A percentile compares a stretch with the other conserved stretches of the same genome.
phyloP scores from a whole-genome alignment of 53 echinoderm and acorn worm genomes.

The Stichopus horrens region DNA sequence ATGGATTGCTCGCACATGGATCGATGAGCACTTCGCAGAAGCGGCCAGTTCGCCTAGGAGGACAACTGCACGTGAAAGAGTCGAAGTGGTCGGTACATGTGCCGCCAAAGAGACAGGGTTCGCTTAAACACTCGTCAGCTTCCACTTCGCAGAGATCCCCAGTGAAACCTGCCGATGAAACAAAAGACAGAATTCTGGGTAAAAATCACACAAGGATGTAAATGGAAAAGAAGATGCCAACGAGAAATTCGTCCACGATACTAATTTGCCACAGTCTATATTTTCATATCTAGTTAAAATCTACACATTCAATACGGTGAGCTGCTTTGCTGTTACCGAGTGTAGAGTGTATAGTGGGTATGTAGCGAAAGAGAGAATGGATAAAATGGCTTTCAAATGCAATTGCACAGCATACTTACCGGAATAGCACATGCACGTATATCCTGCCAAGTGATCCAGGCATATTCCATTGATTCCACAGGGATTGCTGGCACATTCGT shows the following conservation, averaged over 20 bases:
- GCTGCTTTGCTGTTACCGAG: no score
- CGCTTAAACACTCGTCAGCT: conserved; percentile 78
- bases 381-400: no score
- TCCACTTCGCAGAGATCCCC: conserved; percentile 72
- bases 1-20: conserved; percentile 74
- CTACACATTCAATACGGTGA: no score
- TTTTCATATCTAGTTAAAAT: no score
- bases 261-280: no score
- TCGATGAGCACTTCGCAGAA: conserved; percentile 72
- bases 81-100: conserved; percentile 66
- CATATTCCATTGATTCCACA: conserved; percentile 84
- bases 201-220: no score
- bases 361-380: no score
- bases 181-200: no score
- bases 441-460: conserved; percentile 67
- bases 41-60: conserved; percentile 61
- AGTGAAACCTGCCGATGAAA: conserved; percentile 61
- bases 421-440: conserved; percentile 76
- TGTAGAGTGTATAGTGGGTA: no score
- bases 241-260: no score
- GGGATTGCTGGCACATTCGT: conserved; percentile 72
- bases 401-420: conserved; percentile 48
- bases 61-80: conserved; percentile 71
- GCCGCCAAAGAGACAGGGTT: conserved; percentile 72
- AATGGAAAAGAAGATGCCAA: no score